Percentiles rank a stretch among this genome's conserved stretches.
These are phyloP conservation scores for Natrix natrix DNA, from an alignment of 2,797 vertebrate genomes.

Conservation along the genomic window DNA sequence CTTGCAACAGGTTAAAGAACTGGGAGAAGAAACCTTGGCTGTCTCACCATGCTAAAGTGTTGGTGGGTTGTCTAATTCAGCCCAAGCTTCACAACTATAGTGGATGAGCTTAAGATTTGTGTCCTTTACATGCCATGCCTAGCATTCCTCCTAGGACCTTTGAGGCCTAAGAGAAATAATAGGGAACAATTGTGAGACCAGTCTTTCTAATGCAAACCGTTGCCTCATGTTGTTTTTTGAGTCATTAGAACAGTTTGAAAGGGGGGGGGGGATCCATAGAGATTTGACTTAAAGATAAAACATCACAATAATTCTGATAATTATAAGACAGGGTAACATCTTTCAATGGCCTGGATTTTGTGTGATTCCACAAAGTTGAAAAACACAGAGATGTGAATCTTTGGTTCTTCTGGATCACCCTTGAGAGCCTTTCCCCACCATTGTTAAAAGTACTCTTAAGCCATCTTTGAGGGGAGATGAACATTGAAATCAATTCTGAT, in stretches of 20 bases:
- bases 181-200: background rate
- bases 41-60: background rate
- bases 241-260: background rate
- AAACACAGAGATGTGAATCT: background rate
- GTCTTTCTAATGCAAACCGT: background rate
- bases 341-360: background rate
- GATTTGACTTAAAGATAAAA: background rate
- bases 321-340: background rate
- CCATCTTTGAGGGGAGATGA: background rate
- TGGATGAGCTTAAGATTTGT: background rate
- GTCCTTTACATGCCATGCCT: background rate
- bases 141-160: background rate
- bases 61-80: background rate
- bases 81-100: background rate
- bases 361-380: background rate
- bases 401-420: background rate
- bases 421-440: background rate
- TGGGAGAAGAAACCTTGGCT: background rate
- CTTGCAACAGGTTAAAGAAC: background rate
- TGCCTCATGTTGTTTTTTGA: background rate
- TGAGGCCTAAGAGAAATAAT: background rate
- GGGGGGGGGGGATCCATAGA: background rate
- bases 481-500: background rate
- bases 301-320: background rate
- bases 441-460: background rate